phyloP scores from a whole-genome alignment of 2,797 vertebrate genomes.

The Mus spretus region DNA sequence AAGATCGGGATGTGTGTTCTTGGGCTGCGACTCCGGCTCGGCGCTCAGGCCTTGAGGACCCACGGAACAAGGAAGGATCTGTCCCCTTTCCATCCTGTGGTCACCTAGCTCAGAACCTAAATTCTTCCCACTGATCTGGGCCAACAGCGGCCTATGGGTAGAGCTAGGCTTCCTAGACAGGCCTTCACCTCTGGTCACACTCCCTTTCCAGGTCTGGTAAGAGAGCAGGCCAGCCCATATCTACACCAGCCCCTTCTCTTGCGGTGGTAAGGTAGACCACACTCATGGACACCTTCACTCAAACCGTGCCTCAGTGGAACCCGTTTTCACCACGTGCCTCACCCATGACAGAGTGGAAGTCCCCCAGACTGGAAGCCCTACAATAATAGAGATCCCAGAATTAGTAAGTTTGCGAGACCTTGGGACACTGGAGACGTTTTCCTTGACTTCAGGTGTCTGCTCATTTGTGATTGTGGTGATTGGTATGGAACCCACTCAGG shows the following conservation, averaged over 20 bases:
- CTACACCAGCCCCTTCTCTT: not conserved
- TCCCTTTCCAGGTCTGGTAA: not conserved
- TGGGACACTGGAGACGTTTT: not conserved
- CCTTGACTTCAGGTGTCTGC: not conserved
- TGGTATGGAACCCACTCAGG: not conserved
- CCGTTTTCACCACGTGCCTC: not conserved
- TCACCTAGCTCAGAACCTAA: not conserved
- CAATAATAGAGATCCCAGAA: slow-evolving; percentile 7
- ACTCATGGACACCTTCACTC: not conserved
- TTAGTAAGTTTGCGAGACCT: not conserved
- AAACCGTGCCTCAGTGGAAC: not conserved
- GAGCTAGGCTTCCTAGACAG: not conserved
- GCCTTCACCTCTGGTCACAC: not conserved
- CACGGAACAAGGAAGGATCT: not conserved
- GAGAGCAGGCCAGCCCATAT: not conserved
- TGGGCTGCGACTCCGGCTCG: not conserved
- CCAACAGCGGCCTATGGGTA: not conserved
- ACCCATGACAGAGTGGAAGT: not conserved
- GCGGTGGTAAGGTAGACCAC: not conserved
- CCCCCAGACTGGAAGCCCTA: not conserved
- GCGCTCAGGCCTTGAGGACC: slow-evolving; percentile 5
- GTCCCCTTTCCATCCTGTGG: not conserved
- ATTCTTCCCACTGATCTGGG: not conserved
- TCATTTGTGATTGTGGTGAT: not conserved
- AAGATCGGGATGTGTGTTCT: not conserved